A percentile compares a stretch with the other conserved stretches of the same genome.
phyloP scores from a whole-genome alignment of 2,888 invertebrate species.

The Argyresthia goedartella region DNA sequence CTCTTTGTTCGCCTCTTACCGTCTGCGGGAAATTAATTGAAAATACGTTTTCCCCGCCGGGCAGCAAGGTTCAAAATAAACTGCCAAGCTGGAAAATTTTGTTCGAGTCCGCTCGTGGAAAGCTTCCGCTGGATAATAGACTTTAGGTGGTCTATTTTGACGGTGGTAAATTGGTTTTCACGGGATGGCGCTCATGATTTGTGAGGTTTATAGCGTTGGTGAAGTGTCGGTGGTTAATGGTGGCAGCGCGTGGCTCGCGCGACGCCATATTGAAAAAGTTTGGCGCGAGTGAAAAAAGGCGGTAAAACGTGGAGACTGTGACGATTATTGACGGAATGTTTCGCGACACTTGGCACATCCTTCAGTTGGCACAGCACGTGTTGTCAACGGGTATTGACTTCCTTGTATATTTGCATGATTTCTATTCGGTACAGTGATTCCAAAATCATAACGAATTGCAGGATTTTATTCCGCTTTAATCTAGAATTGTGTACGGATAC shows the following conservation, averaged over 20 bases:
- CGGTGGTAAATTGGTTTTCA: slow-evolving; percentile 32
- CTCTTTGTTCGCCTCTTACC: slow-evolving; percentile 67
- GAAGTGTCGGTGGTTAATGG: slow-evolving; percentile 70
- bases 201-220: slow-evolving; percentile 70
- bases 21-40: slow-evolving; percentile 47
- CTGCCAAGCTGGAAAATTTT: slow-evolving; percentile 44
- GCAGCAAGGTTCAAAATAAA: slow-evolving; percentile 59
- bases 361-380: no score
- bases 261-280: slow-evolving; percentile 69
- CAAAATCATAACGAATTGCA: no score
- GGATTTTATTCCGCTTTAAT: no score
- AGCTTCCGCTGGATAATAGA: slow-evolving; percentile 24
- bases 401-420: no score
- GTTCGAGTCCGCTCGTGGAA: slow-evolving; percentile 32
- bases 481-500: no score
- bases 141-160: slow-evolving; percentile 25
- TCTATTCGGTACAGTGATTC: no score
- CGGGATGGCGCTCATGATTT: slow-evolving; percentile 62
- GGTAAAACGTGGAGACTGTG: slow-evolving; percentile 18
- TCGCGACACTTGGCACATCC: background rate
- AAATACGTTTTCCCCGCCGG: slow-evolving; percentile 49
- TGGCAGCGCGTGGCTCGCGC: slow-evolving; percentile 62
- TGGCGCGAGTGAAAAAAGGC: slow-evolving; percentile 54
- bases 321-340: slow-evolving; percentile 8
- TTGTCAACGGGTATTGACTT: no score